Base-by-base conservation (phyloP, 2,888 invertebrate species). In the Plagiodera versicolora region DNA sequence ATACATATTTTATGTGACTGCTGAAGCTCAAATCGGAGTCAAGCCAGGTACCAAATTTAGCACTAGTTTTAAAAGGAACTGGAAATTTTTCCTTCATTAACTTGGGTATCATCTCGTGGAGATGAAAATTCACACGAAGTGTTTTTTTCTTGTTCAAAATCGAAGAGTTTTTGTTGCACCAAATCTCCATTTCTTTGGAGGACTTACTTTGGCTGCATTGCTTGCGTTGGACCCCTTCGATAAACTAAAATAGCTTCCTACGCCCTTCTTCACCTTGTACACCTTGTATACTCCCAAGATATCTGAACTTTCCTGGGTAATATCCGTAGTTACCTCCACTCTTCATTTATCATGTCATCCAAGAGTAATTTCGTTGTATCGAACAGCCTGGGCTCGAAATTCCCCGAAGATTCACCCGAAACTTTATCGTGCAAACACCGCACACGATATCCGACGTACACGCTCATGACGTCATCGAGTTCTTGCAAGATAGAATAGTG, bases 111-210 rank as follows among this genome's bases (percentile, higher is more conserved):
- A 14, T 2, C 28, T 28, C 28, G 24, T 48, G 20, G 4, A 48
- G 48, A 32, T 32, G 3, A 9, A 54, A 54, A 16, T 46, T 54
- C 16, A 54, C n/a, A 54, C 24, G 2, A 10, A 24, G 16, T 8
- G 54, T 44, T 53, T 53, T 53, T 9, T 53, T 45, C 14, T 54
- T 28, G 28, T 54, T 54, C 44, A 45, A n/a, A 20, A 44, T 54
- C 14, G 24, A 16, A 24, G 45, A 45, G 16, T 54, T 54, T 45
- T 11, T 54, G 28, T 28, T n/a, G 11, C 14, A 54, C 45, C 46
- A 54, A 8, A 45, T 8, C 20, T 54, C 19, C 54, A 54, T 54
- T 46, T 54, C 45, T 24, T 10, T 6, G n/a, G 20, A 14, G 14
- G 45, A 19, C 16, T 11, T 45, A n/a, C n/a, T n/a, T n/a, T n/a